Conservation (phyloP, 2,888 invertebrate species). For the Tipula confusa region DNA sequence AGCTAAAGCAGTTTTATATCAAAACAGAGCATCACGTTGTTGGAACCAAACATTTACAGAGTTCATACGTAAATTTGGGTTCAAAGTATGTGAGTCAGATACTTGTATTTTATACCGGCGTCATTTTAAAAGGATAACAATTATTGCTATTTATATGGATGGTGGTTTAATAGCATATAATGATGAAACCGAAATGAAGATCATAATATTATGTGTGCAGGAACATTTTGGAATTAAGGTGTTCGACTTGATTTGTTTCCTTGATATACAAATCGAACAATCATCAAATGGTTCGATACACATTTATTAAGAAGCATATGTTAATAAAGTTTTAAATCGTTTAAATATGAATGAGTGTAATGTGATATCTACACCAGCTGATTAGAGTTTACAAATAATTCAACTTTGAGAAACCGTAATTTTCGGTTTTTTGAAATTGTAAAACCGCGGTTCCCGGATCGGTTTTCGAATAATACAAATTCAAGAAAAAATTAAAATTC, state of each 20-base stretch:
- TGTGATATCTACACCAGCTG: background rate
- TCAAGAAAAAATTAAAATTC: no score
- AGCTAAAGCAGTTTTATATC: background rate
- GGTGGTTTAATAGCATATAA: background rate
- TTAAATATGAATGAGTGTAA: slow-evolving; percentile 8
- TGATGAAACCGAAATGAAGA: background rate
- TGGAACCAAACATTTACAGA: background rate
- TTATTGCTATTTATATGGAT: background rate
- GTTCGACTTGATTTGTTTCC: background rate
- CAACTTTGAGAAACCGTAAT: no score
- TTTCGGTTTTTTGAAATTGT: no score
- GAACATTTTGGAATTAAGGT: background rate
- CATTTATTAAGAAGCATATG: background rate
- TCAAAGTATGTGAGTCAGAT: background rate
- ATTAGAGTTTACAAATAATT: no score
- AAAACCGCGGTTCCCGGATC: no score
- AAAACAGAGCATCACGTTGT: background rate
- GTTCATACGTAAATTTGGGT: no score
- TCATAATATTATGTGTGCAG: background rate
- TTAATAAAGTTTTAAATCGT: background rate
- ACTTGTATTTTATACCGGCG: background rate
- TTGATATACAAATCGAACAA: background rate
- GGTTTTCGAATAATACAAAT: no score
- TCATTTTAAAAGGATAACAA: background rate
- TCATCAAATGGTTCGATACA: background rate